Base-by-base conservation (phyloP, 2,797 vertebrate species). In the Centroberyx gerrardi region DNA sequence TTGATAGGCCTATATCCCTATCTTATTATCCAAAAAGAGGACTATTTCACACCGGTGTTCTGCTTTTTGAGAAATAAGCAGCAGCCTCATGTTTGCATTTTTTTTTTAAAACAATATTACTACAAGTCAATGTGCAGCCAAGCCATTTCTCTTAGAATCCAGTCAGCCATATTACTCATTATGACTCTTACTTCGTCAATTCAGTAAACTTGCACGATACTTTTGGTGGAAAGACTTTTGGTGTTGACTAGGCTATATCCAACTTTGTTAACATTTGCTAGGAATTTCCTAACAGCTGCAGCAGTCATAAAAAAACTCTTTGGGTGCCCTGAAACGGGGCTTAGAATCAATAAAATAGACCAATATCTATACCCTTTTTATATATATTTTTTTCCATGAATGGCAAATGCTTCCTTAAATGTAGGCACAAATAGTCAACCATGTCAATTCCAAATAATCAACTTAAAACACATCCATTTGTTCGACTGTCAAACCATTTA, bases 201-300 rank as follows among this genome's bases (percentile, higher is more conserved):
- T 17, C 46, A 61, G 58, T 15, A n/a, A 15, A 46, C 13, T 62
- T 60, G 31, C 49, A 33, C 40, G 54, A 62, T 18, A 51, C 18
- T 33, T 62, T 46, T 3, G 5, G 46, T 56, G 36, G 18, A 36
- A 17, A 38, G 3, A 40, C 61, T 49, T 29, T 36, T 72, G 36
- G 46, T 51, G 36, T 60, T 67, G 33, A 18, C 62, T 64, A 27
- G 33, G 27, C 62, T 64, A 27, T 44, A 60, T 63, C 14, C 36
- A 49, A 31, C 6, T 29, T 9, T 18, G 8, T 54, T 36, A 29
- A 28, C 31, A 72, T 62, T 18, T 15, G 33, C 15, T 51, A 28
- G 12, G 17, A 40, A 15, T 36, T 2, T 56, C 5, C 13, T 18
- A 66, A 14, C 70, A 86, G 74, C 60, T 80, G 62, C 72, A 76